Conservation (phyloP, 1,140 invertebrate species). For the Globodera rostochiensis region DNA sequence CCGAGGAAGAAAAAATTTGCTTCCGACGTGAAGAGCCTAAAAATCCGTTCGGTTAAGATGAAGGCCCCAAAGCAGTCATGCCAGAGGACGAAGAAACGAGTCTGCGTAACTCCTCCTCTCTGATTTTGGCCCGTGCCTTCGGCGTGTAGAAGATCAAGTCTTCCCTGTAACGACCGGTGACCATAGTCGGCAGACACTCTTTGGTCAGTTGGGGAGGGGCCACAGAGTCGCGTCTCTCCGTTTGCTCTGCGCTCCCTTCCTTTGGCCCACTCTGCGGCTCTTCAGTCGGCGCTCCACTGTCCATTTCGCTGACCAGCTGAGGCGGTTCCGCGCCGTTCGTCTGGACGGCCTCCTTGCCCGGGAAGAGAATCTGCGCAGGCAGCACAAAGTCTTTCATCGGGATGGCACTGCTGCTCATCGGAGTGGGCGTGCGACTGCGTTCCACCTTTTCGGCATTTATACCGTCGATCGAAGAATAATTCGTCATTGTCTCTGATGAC, state of each 20-base stretch:
- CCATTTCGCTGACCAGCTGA: constrained; percentile 1
- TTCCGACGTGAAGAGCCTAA: constrained; percentile 37
- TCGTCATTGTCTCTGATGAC: not conserved
- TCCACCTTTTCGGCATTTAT: not conserved
- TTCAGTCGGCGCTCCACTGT: not conserved
- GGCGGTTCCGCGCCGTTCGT: not conserved
- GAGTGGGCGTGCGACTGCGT: not conserved
- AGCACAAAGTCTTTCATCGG: not conserved
- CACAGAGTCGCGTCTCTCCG: not conserved
- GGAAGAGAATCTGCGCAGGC: not conserved
- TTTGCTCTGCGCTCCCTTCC: not conserved
- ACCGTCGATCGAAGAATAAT: not conserved
- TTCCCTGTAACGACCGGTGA: constrained; percentile 31
- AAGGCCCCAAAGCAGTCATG: not conserved
- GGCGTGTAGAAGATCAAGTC: constrained; percentile 34
- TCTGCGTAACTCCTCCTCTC: constrained; percentile 13
- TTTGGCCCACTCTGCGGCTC: not conserved
- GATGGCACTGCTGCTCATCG: not conserved
- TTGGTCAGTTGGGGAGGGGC: constrained; percentile 26
- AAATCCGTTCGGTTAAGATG: not conserved
- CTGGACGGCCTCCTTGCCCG: not conserved
- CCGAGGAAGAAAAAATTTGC: constrained; percentile 31
- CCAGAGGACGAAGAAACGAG: not conserved
- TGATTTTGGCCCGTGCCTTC: constrained; percentile 20
- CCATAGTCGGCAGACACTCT: constrained; percentile 32